Base-by-base conservation (phyloP, 2,888 invertebrate species). In the Leptopilina drosophilae region DNA sequence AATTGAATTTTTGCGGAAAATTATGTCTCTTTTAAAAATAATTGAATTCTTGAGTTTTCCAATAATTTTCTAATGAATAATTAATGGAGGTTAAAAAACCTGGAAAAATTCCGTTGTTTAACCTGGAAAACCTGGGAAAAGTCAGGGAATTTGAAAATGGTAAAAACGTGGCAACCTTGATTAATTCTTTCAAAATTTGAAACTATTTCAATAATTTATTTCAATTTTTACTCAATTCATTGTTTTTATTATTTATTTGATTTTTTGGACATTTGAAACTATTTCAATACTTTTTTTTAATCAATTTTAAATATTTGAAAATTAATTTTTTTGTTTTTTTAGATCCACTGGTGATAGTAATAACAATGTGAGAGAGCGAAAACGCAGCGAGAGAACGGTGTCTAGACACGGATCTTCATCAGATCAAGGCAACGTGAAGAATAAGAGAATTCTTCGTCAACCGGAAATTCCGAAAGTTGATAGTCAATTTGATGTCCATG, bases 401-500 rank as follows among this genome's bases (percentile, higher is more conserved):
- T 88, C 85, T 6, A 78, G 4, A 77, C 64, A 67, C 76, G 80
- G 33, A 80, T 77, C 42, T 8, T 42, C 42, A 76, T 33, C 9
- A 77, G 12, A 14, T 77, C 81, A 2, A 81, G 77, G 76, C 46
- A 82, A 8, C 64, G 77, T 8, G 49, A 79, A 2, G 56, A 80
- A 26, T n/a, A 81, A 56, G 1, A 77, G 77, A 14, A 78, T 83
- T 14, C 84, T 93, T 49, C 87, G 87, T 62, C 89, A 90, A 20
- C 93, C 94, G 1, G 80, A 80, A 12, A 90, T 94, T 33, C 93
- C 94, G 3, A 83, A 85, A 2, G 85, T 92, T 64, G 94, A 94
- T 4, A 91, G 93, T 4, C 95, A 93, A 87, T 95, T 96, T 87
- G 95, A 96, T 88, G 95, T 97, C 14, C 94, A 94, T 87, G 93